Base-by-base conservation (phyloP, 2,888 invertebrate species). In the Lampropteryx suffumata region DNA sequence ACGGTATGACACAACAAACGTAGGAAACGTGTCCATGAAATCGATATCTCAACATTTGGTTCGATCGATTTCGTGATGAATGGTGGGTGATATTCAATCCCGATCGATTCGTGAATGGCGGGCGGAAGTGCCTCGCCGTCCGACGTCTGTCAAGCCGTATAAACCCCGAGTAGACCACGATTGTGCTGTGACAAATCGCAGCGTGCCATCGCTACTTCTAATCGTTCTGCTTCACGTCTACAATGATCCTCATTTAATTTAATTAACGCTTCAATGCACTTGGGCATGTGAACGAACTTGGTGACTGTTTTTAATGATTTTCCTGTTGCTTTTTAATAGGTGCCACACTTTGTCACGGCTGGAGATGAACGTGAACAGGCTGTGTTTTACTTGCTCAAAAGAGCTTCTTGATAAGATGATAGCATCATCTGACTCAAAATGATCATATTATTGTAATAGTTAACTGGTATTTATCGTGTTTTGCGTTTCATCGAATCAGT, bases 21-120 rank as follows among this genome's bases (percentile, higher is more conserved):
- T 66, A 62, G 62, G 56, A 65, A 70, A 70, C 77, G 73, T 76
- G 72, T 64, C 69, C 69, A 69, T 76, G 88, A 81, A 86, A 87
- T 84, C 83, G 82, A 87, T 86, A 86, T 76, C 73, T 72, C 68
- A 72, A 79, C 74, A 78, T 80, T 84, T 73, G 79, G 82, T 79
- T 69, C 73, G 74, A 82, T 87, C 82, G 82, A 83, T 81, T 81
- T 79, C 81, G 79, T 84, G 82, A 86, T 82, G 79, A 83, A 84
- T 82, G 77, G 73, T 69, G 71, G 76, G 67, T 72, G 79, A 77
- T 71, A 83, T 79, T 81, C 75, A 79, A 84, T 79, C 72, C 73
- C 68, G 74, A 79, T 83, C 80, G 82, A 79, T 79, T 82, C 74
- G 77, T 86, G 82, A 85, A 87, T 85, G 79, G 77, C 65, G 73